These are phyloP conservation scores for Ectobius pallidus DNA, from an alignment of 2,888 invertebrate genomes.

Conservation along the genomic window DNA sequence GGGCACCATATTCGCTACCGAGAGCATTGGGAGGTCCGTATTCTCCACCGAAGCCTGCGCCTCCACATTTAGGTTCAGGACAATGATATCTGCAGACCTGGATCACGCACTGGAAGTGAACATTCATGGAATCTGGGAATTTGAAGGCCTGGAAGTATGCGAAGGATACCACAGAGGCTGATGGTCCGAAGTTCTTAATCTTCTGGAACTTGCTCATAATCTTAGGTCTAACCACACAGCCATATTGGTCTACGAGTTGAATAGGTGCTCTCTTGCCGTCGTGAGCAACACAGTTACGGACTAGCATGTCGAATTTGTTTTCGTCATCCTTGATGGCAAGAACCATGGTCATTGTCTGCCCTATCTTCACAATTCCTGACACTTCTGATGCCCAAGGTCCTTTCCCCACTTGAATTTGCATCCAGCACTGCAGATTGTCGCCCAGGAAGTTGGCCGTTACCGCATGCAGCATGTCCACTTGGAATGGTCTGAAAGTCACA, in stretches of 20 bases:
- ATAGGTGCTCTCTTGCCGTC: slow-evolving; percentile 93
- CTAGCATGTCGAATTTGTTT: slow-evolving; percentile 95
- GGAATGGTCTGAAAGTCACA: slow-evolving; percentile 93
- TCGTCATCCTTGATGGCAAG: slow-evolving; percentile 94
- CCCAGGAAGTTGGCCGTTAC: slow-evolving; percentile 95
- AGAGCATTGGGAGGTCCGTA: slow-evolving; percentile 66
- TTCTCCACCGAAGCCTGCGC: slow-evolving; percentile 62
- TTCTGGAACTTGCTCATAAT: slow-evolving; percentile 94
- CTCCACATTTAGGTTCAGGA: slow-evolving; percentile 87
- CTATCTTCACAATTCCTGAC: slow-evolving; percentile 93
- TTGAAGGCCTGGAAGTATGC: slow-evolving; percentile 97
- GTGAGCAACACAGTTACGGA: slow-evolving; percentile 92
- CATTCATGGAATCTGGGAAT: slow-evolving; percentile 96
- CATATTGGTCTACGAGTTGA: slow-evolving; percentile 90
- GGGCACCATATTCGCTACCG: slow-evolving; percentile 16
- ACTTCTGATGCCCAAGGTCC: slow-evolving; percentile 98
- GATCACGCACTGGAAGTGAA: slow-evolving; percentile 95
- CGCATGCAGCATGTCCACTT: slow-evolving; percentile 93
- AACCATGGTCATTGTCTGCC: slow-evolving; percentile 97
- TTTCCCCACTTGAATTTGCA: slow-evolving; percentile 96
- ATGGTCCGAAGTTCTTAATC: slow-evolving; percentile 93
- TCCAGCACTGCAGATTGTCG: slow-evolving; percentile 95
- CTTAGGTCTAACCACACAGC: slow-evolving; percentile 91
- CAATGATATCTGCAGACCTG: slow-evolving; percentile 94
- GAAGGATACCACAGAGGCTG: slow-evolving; percentile 92